Percentiles rank a stretch among this genome's conserved stretches.
Evolutionary conservation across 2,888 invertebrate species (phyloP).

Genomic region (Lordiphosa fenestrarum): DNA sequence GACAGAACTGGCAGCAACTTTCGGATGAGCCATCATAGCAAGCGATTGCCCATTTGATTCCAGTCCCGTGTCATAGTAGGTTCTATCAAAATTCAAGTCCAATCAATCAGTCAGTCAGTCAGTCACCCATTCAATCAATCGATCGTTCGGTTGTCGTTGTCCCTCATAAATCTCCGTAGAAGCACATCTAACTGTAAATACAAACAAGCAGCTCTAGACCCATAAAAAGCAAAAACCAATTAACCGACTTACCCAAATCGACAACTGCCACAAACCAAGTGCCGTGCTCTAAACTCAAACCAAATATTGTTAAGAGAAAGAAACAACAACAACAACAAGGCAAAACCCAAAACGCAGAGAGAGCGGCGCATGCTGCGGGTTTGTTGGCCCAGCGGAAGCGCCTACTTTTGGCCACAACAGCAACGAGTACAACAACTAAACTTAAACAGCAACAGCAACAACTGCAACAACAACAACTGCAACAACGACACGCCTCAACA

Average conservation of each 20-base stretch:
- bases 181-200: slow-evolving; percentile 44
- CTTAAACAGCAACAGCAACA: slow-evolving; percentile 14
- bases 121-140: slow-evolving; percentile 26
- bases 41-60: slow-evolving; percentile 80
- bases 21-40: slow-evolving; percentile 54
- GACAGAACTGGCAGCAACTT: slow-evolving; percentile 77
- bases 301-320: slow-evolving; percentile 12
- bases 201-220: slow-evolving; percentile 24
- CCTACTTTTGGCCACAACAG: slow-evolving; percentile 10
- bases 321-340: not conserved
- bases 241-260: not conserved
- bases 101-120: slow-evolving; percentile 54
- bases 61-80: slow-evolving; percentile 52
- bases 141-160: slow-evolving; percentile 28
- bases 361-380: slow-evolving; percentile 58
- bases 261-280: slow-evolving; percentile 8
- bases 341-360: slow-evolving; percentile 7
- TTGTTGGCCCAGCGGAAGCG: slow-evolving; percentile 36
- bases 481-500: slow-evolving; percentile 54
- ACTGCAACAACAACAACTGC: slow-evolving; percentile 22
- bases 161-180: slow-evolving; percentile 21
- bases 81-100: slow-evolving; percentile 30
- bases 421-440: slow-evolving; percentile 18
- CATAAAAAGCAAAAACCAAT: slow-evolving; percentile 13
- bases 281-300: slow-evolving; percentile 9